Evolutionary conservation across 2,113 vertebrate species (phyloP).

Genomic region (Anhinga anhinga): DNA sequence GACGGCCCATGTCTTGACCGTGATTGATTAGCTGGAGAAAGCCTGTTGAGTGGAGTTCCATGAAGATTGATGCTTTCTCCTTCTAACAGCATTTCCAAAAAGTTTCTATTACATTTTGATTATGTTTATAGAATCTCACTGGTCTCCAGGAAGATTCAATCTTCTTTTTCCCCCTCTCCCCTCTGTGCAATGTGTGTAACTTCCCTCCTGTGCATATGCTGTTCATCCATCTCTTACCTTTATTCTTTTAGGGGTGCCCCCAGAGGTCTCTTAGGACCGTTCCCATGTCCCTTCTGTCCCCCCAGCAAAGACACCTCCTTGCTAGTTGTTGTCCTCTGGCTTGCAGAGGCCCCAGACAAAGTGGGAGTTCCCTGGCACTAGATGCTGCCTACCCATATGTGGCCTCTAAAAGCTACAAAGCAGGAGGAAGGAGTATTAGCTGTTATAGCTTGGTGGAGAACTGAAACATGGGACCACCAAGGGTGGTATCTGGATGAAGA

Average conservation of each 20-base stretch:
- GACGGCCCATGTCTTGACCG: slow-evolving; percentile 80
- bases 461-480: background rate
- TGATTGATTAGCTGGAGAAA: slow-evolving; percentile 86
- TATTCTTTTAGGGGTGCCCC: background rate
- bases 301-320: background rate
- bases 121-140: slow-evolving; percentile 86
- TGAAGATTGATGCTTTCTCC: slow-evolving; percentile 88
- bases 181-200: slow-evolving; percentile 64
- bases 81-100: slow-evolving; percentile 88
- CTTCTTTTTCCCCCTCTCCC: slow-evolving; percentile 60
- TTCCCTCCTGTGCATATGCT: slow-evolving; percentile 46
- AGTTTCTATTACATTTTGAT: slow-evolving; percentile 88
- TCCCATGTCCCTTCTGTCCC: background rate
- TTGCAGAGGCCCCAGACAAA: background rate
- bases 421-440: background rate
- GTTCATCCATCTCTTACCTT: slow-evolving; percentile 43
- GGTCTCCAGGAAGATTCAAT: slow-evolving; percentile 81
- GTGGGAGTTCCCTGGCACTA: background rate
- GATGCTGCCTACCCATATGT: background rate
- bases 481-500: background rate
- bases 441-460: background rate
- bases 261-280: background rate
- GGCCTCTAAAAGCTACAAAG: background rate
- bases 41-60: slow-evolving; percentile 85
- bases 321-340: background rate